phyloP scores from a whole-genome alignment of 1,140 invertebrate species.

The Drosophila setifemur region DNA sequence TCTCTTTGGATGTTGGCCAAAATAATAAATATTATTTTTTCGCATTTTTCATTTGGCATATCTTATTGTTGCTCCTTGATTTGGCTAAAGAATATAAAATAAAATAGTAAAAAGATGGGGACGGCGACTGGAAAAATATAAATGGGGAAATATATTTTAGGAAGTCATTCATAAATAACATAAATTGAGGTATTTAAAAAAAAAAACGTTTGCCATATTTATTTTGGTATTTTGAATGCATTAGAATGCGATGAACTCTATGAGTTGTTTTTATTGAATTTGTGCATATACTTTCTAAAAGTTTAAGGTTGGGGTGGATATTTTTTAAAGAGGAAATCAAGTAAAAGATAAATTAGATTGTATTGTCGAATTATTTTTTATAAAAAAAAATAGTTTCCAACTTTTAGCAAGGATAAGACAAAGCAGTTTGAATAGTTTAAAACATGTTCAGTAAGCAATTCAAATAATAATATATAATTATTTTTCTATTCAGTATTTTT shows the following conservation, averaged over 20 bases:
- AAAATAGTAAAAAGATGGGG: slow-evolving; percentile 2
- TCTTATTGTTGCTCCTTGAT: slow-evolving; percentile 33
- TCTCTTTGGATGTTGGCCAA: slow-evolving; percentile 54
- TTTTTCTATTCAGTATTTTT: neutral
- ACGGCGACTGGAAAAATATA: slow-evolving; percentile 5
- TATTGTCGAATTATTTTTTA: too few species aligned
- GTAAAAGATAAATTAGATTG: too few species aligned
- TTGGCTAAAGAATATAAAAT: neutral
- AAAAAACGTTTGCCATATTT: slow-evolving; percentile 23
- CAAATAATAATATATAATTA: too few species aligned
- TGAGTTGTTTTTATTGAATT: neutral
- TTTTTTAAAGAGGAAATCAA: too few species aligned
- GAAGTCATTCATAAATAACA: slow-evolving; percentile 21
- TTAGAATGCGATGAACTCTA: slow-evolving; percentile 24
- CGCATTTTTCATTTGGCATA: slow-evolving; percentile 34
- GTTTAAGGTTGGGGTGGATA: too few species aligned
- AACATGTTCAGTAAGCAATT: too few species aligned
- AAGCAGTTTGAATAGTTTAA: too few species aligned
- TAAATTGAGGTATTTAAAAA: neutral
- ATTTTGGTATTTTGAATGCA: neutral
- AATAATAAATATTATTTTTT: slow-evolving; percentile 61
- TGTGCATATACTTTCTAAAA: too few species aligned
- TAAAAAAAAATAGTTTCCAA: too few species aligned
- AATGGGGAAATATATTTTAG: slow-evolving; percentile 24
- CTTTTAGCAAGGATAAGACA: too few species aligned